Conservation (phyloP, 30 jellyfish, hydroid and myxozoan genomes). For the Rhopilema esculentum region DNA sequence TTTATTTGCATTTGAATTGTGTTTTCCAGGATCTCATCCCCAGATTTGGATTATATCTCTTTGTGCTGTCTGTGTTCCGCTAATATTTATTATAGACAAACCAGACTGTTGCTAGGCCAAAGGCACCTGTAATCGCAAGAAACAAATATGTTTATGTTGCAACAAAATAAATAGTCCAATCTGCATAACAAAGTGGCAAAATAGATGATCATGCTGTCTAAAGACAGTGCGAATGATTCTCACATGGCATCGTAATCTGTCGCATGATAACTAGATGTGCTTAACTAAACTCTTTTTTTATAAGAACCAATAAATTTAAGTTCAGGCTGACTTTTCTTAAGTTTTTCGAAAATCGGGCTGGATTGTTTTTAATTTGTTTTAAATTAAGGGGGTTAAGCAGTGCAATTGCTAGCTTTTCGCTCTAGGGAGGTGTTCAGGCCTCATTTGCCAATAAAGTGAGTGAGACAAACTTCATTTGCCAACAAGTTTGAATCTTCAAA, state of each 20-base stretch:
- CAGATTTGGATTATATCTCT: not conserved
- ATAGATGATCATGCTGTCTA: not conserved
- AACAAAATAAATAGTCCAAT: not conserved
- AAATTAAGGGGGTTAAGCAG: too few relatives aligned
- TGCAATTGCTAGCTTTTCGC: too few relatives aligned
- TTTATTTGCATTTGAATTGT: not conserved
- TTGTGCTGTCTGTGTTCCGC: not conserved
- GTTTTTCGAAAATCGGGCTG: too few relatives aligned
- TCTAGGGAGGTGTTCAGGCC: too few relatives aligned
- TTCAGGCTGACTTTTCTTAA: too few relatives aligned
- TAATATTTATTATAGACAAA: not conserved
- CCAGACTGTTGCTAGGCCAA: not conserved
- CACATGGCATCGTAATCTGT: not conserved
- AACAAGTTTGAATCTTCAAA: too few relatives aligned
- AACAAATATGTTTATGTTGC: not conserved
- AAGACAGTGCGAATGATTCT: not conserved
- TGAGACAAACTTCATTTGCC: too few relatives aligned
- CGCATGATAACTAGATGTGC: not conserved
- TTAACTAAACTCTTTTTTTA: too few relatives aligned
- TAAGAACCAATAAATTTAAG: too few relatives aligned
- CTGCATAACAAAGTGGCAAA: not conserved
- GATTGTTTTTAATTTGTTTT: too few relatives aligned
- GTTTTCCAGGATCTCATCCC: not conserved
- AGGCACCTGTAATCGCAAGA: not conserved
- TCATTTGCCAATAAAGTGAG: too few relatives aligned